Evolutionary conservation across 1,140 invertebrate species (phyloP), one percentile per base, ranked within the genome.

Genomic region (Lineus longissimus): DNA sequence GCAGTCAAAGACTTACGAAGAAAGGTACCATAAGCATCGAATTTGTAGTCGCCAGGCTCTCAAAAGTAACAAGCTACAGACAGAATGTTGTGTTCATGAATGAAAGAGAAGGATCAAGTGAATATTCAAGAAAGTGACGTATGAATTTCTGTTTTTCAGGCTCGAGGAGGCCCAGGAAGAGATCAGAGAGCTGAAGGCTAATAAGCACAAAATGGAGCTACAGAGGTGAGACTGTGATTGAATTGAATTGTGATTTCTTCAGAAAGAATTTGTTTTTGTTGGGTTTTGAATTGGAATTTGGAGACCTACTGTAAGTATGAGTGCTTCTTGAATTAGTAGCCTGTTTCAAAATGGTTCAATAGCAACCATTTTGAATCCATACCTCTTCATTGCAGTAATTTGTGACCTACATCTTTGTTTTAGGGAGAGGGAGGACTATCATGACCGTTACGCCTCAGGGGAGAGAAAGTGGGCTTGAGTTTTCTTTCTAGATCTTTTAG

Each of bases 181-280:
- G 61, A 75, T 73, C 25, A 59, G 69, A 27, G 41, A 61, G 11
- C 60, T 77, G 17, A 71, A 74, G 36, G 62, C 63, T 22, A 63
- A 67, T n/a, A 77, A 73, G 62, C 70, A 76, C 45, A 77, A 77
- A 61, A 62, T 77, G 29, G 76, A 77, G 31, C 72, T 72, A 43
- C 74, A 75, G 54, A 75, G 76, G 76, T 77, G 64, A 54, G 59
- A 22, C 29, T 31, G 15, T n/a, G n/a, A n/a, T n/a, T n/a, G n/a
- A n/a, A n/a, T n/a, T n/a, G n/a, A n/a, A n/a, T n/a, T n/a, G n/a
- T n/a, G n/a, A n/a, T n/a, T n/a, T n/a, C n/a, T n/a, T n/a, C n/a
- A n/a, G n/a, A n/a, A n/a, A n/a, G n/a, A n/a, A n/a, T n/a, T n/a
- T n/a, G n/a, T n/a, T n/a, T n/a, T n/a, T n/a, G n/a, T n/a, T n/a